Conservation (phyloP, 1,140 invertebrate genomes). For the Nylanderia fulva region DNA sequence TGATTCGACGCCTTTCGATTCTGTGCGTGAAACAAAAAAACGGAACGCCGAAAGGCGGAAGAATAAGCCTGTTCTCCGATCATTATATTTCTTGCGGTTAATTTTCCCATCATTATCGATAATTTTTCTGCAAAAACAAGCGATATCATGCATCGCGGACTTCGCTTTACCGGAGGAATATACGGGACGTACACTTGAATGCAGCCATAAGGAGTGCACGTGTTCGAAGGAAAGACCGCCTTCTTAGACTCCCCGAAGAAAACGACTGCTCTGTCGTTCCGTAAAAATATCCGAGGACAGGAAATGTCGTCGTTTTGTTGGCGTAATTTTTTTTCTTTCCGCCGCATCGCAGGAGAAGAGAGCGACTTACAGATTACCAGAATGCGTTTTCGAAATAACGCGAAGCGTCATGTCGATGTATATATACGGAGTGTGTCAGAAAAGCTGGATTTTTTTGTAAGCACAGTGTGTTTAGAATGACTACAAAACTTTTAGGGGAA, state of each 20-base stretch:
- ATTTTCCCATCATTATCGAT: background rate
- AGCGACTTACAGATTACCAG: background rate
- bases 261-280: constrained; percentile 33
- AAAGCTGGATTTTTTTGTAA: background rate
- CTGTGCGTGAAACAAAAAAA: constrained; percentile 16
- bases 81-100: background rate
- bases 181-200: background rate
- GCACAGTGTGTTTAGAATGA: background rate
- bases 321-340: constrained; percentile 26
- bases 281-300: constrained; percentile 68
- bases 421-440: background rate
- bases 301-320: constrained; percentile 42
- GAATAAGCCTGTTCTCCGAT: background rate
- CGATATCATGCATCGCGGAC: background rate
- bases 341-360: background rate
- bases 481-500: background rate
- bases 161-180: constrained; percentile 12
- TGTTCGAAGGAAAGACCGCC: constrained; percentile 24
- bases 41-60: constrained; percentile 16
- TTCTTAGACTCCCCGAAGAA: constrained; percentile 43
- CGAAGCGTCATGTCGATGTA: background rate
- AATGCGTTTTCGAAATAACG: constrained; percentile 47
- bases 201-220: constrained; percentile 44
- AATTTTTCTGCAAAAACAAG: background rate
- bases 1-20: constrained; percentile 46